phyloP scores from a whole-genome alignment of 2,113 vertebrate species.

The Tupaia chinensis region DNA sequence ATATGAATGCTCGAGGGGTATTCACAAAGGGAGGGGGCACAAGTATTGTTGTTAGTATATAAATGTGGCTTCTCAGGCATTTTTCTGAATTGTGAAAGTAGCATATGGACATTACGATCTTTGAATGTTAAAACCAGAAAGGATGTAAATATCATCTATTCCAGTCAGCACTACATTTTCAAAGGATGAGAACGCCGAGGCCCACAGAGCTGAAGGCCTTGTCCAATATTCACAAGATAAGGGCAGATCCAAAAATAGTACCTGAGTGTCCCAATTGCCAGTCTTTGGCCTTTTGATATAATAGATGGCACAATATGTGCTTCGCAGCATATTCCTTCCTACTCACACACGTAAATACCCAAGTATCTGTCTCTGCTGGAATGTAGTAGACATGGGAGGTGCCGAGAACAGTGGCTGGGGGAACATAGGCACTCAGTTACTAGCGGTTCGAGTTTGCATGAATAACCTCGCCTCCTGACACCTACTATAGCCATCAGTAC shows the following conservation, averaged over 20 bases:
- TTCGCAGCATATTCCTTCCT: neutral
- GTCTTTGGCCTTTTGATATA: constrained; percentile 44
- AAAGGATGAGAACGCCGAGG: constrained; percentile 55
- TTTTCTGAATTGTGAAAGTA: constrained; percentile 65
- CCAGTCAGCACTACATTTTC: constrained; percentile 63
- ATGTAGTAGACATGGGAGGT: neutral
- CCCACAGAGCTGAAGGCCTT: constrained; percentile 3
- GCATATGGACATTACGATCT: constrained; percentile 67
- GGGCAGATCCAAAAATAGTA: constrained; percentile 36
- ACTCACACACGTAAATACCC: neutral
- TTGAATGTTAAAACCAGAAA: constrained; percentile 69
- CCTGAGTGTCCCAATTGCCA: neutral
- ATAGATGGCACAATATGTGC: neutral
- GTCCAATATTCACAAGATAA: constrained; percentile 41
- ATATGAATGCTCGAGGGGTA: neutral
- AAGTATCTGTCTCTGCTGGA: neutral
- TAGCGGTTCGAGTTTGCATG: neutral
- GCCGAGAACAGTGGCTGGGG: neutral
- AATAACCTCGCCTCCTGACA: neutral
- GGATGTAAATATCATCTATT: constrained; percentile 71
- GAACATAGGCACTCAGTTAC: neutral
- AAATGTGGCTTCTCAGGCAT: constrained; percentile 23
- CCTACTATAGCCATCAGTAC: neutral
- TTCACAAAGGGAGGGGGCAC: neutral
- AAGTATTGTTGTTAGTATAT: constrained; percentile 31